Evolutionary conservation across 92 coral and sea anemone genomes (phyloP), one percentile per base, ranked within the genome.

Genomic region (Phenganax subtilis): DNA sequence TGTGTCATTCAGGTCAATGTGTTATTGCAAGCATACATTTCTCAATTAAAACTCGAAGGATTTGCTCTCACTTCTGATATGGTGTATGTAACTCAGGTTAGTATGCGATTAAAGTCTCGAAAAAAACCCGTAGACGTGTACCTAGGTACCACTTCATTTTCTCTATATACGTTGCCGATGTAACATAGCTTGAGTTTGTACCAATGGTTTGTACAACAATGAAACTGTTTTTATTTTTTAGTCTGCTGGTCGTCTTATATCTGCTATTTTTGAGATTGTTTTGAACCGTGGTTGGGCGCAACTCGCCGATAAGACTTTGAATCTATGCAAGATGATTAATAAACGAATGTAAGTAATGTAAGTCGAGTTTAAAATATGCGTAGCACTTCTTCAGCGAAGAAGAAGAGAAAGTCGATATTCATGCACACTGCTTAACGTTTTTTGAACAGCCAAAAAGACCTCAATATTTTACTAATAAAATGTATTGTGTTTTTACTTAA

Each of bases 281-380:
- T 82, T 93, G 72, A 93, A 93, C 86, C 91, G 98, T 71, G 98
- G 98, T 52, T 93, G 98, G 98, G 97, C 98, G 14, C 98, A 93
- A 81, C 90, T 93, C 76, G 87, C 98, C 1, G 98, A 93, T 77
- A 93, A 92, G 80, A 79, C 92, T 81, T 80, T 93, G 76, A 91
- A 86, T 74, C 81, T 93, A 78, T 92, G 97, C 87, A 93, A 93
- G 77, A 93, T 93, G 93, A 91, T 93, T 76, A 93, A 93, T 85
- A 93, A 93, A 79, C 74, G 98, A 87, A 92, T 91, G 98, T 93
- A 84, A 84, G 98, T 88, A 87, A 92, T 91, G 98, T 93, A 84
- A 84, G 98, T 88, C 47, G 47, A 2, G 47, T 37, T 37, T 37
- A 37, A 37, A 47, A 37, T 56, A 70, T 37, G 31, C 61, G 29